A percentile compares a stretch with the other conserved stretches of the same genome.
phyloP scores from a whole-genome alignment of 2,113 vertebrate species.

The Sebastes schlegelii region DNA sequence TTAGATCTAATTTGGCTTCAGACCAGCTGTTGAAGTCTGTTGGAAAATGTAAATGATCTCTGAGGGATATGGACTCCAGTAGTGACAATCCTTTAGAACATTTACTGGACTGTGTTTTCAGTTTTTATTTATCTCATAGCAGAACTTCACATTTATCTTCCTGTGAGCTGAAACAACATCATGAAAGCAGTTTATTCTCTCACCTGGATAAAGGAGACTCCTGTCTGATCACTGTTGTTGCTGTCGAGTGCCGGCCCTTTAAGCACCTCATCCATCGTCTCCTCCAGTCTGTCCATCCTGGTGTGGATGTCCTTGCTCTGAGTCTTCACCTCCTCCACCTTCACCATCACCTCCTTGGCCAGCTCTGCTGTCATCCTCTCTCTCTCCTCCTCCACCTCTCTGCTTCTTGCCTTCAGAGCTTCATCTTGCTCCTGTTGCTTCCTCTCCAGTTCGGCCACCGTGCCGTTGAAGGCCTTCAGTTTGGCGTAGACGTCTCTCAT shows the following conservation, averaged over 20 bases:
- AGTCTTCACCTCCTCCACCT: conserved; percentile 73
- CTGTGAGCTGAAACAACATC: background rate
- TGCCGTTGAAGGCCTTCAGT: conserved; percentile 84
- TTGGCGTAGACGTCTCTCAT: conserved; percentile 86
- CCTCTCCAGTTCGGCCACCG: conserved; percentile 79
- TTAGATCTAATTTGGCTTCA: background rate
- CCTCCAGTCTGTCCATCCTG: conserved; percentile 82
- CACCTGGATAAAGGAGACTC: conserved; percentile 74
- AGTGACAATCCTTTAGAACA: background rate
- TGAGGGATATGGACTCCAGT: background rate
- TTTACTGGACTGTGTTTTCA: background rate
- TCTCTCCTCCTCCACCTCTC: conserved; percentile 66
- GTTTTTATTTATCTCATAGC: background rate
- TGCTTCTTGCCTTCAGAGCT: conserved; percentile 53
- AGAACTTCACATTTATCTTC: background rate
- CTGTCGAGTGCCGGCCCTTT: conserved; percentile 31
- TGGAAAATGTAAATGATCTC: background rate
- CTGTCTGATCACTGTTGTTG: conserved; percentile 54
- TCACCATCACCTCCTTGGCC: conserved; percentile 61
- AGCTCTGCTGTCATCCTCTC: conserved; percentile 65
- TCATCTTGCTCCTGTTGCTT: conserved; percentile 72
- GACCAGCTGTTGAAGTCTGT: background rate
- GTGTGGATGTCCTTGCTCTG: conserved; percentile 69
- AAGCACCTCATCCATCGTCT: conserved; percentile 60
- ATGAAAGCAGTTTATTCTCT: conserved; percentile 19